Evolutionary conservation across 2,888 invertebrate species (phyloP).

Genomic region (Eupithecia insigniata): DNA sequence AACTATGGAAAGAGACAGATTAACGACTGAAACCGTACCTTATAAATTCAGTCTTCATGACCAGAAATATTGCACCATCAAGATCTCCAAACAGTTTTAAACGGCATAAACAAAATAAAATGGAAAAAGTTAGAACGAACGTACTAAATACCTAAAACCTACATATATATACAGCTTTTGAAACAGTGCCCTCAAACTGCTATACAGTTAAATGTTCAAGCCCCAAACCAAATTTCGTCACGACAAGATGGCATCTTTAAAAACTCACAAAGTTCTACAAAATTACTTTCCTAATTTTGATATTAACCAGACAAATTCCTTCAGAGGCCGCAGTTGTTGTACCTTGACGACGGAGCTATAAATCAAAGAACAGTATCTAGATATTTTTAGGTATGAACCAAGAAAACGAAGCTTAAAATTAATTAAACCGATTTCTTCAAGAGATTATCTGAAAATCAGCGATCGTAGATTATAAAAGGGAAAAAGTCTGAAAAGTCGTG

Average conservation of each 20-base stretch:
- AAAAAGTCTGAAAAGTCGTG: too few relatives aligned
- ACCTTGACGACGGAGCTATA: slow-evolving; percentile 37
- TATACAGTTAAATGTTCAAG: slow-evolving; percentile 21
- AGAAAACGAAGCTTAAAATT: too few relatives aligned
- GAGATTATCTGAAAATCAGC: too few relatives aligned
- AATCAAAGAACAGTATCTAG: not conserved
- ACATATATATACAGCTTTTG: not conserved
- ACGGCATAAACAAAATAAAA: too few relatives aligned
- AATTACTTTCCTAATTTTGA: slow-evolving; percentile 45
- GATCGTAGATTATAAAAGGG: too few relatives aligned
- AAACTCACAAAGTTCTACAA: slow-evolving; percentile 43
- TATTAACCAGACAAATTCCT: slow-evolving; percentile 46
- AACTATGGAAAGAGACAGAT: not conserved
- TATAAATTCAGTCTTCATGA: too few relatives aligned
- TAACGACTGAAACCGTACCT: not conserved
- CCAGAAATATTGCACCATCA: too few relatives aligned
- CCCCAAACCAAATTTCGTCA: slow-evolving; percentile 23
- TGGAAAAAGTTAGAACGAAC: too few relatives aligned
- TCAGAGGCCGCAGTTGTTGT: slow-evolving; percentile 42
- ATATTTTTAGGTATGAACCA: not conserved
- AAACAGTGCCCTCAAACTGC: slow-evolving; percentile 6
- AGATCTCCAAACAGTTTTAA: too few relatives aligned
- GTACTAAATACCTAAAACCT: not conserved
- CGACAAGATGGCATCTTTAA: slow-evolving; percentile 32
- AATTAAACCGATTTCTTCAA: too few relatives aligned